Evolutionary conservation across 2,113 vertebrate species (phyloP).

Genomic region (Dipodomys ordii): DNA sequence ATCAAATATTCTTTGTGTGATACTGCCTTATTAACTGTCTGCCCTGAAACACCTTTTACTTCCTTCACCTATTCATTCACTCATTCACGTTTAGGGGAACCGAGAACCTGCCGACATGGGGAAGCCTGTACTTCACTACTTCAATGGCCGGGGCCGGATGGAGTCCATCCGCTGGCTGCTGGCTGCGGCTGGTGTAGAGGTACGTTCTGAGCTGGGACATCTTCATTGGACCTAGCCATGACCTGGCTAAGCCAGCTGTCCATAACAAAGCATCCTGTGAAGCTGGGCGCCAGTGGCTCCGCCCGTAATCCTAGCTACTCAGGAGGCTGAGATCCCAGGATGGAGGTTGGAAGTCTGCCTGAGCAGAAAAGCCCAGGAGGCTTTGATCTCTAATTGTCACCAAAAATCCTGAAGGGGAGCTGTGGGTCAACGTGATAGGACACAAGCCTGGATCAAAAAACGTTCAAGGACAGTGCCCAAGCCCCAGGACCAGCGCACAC

Average conservation of each 20-base stretch:
- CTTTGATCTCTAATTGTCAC: too few relatives aligned
- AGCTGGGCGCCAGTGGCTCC: too few relatives aligned
- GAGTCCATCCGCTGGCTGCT: slow-evolving; percentile 92
- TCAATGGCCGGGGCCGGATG: slow-evolving; percentile 91
- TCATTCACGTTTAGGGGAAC: not conserved
- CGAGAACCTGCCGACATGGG: slow-evolving; percentile 78
- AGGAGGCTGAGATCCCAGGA: too few relatives aligned
- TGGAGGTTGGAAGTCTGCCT: too few relatives aligned
- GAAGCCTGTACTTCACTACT: slow-evolving; percentile 89
- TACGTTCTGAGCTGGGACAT: slow-evolving; percentile 51
- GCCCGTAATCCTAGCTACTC: too few relatives aligned
- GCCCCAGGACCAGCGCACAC: too few relatives aligned
- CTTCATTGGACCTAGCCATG: not conserved
- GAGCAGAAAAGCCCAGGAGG: too few relatives aligned
- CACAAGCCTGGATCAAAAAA: too few relatives aligned
- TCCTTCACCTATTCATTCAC: not conserved
- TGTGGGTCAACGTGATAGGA: too few relatives aligned
- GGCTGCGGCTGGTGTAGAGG: slow-evolving; percentile 88
- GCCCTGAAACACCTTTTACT: not conserved
- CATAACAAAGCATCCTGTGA: not conserved
- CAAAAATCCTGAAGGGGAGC: too few relatives aligned
- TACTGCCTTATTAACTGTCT: not conserved
- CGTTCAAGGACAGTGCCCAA: too few relatives aligned
- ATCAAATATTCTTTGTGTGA: not conserved
- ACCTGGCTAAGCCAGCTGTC: not conserved